These are phyloP conservation scores for Alligator sinensis DNA, from an alignment of 2,113 vertebrate species.

Conservation along the genomic window DNA sequence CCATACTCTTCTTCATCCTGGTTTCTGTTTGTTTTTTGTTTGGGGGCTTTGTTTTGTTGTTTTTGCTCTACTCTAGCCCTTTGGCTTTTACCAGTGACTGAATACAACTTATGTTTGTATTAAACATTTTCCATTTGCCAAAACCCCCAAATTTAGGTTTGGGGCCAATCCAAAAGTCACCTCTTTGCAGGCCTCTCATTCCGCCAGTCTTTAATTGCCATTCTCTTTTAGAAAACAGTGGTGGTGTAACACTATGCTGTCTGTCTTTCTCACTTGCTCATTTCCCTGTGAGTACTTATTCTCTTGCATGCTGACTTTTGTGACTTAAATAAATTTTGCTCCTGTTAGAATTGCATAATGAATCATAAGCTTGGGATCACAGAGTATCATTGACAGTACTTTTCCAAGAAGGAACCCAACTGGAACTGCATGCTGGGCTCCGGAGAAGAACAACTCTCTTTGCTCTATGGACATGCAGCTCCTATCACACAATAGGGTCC, in stretches of 20 bases:
- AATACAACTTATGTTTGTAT: slow-evolving; percentile 41
- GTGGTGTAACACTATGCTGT: neutral
- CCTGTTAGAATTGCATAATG: neutral
- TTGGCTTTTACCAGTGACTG: neutral
- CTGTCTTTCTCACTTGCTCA: neutral
- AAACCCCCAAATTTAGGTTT: slow-evolving; percentile 1
- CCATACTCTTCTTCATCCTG: no score
- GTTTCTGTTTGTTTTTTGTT: no score
- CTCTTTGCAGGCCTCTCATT: neutral
- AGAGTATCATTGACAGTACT: slow-evolving; percentile 10
- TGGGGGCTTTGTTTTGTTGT: no score
- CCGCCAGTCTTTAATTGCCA: neutral
- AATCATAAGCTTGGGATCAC: slow-evolving; percentile 9
- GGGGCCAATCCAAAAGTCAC: neutral
- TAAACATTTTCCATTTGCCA: slow-evolving; percentile 18
- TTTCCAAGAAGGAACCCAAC: slow-evolving; percentile 16
- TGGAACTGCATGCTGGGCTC: neutral
- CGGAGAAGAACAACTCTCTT: neutral
- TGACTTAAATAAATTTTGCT: slow-evolving; percentile 43
- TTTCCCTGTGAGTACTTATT: neutral
- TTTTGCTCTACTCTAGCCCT: no score
- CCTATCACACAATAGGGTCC: neutral
- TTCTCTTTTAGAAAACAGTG: slow-evolving; percentile 20
- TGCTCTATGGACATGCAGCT: neutral
- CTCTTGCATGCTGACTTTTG: slow-evolving; percentile 21